phyloP scores from a whole-genome alignment of 1,140 invertebrate species.

The Aphis gossypii region DNA sequence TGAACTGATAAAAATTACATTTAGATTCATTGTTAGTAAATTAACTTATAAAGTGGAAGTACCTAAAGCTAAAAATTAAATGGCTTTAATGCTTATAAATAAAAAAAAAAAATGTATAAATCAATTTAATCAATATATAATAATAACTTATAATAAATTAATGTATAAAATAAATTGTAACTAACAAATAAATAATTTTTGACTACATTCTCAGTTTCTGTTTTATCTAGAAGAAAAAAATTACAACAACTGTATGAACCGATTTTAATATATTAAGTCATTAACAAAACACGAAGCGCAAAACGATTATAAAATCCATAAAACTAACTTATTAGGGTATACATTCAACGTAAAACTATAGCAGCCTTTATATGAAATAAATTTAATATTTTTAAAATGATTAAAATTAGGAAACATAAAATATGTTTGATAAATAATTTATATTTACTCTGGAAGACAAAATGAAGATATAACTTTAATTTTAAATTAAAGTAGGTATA shows the following conservation, averaged over 20 bases:
- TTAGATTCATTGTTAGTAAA: neutral
- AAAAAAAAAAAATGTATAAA: neutral
- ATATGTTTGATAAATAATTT: constrained; percentile 13
- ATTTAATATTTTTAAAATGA: neutral
- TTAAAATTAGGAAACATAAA: neutral
- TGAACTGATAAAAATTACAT: neutral
- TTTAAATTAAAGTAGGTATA: neutral
- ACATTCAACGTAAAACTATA: neutral
- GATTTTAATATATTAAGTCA: neutral
- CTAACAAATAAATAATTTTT: constrained; percentile 20
- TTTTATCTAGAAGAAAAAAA: neutral
- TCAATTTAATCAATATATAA: neutral
- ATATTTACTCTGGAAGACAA: neutral
- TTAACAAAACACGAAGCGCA: neutral
- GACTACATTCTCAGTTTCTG: neutral
- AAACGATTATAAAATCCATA: constrained; percentile 10
- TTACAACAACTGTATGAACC: neutral
- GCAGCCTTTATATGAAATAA: neutral
- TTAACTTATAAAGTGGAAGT: neutral
- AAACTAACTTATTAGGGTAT: neutral
- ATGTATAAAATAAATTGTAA: constrained; percentile 1
- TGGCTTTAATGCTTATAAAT: neutral
- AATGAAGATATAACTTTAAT: neutral
- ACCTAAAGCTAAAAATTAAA: neutral
- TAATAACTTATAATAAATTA: neutral